Base-by-base conservation (phyloP, 2,113 vertebrate genomes). In the Charina bottae region DNA sequence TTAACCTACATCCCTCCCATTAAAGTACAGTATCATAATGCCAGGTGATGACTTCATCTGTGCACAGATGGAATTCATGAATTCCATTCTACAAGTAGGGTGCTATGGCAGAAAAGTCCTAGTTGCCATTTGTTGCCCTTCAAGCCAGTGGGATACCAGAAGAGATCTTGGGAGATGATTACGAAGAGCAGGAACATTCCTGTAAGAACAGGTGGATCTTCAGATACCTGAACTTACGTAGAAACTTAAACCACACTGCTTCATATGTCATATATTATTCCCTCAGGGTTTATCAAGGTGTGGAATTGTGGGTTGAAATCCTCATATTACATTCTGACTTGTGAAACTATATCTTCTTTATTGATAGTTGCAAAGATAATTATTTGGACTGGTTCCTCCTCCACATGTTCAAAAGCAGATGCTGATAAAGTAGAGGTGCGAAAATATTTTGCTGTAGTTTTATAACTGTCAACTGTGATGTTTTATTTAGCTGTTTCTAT, bases 401-500 rank as follows among this genome's bases (percentile, higher is more conserved):
- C 87, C 92, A 93, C 85, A 85, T 93, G 78, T 92, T 95, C 59
- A 92, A 53, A 93, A 93, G 90, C 90, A 15, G 91, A 96, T 96
- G 93, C 88, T 91, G 95, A 95, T 95, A 93, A 93, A 94, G 92
- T 94, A 94, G 91, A 96, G 95, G 93, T 96, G 92, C 96, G 97
- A 95, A 96, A 96, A 93, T 94, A 95, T 95, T 97, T 97, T 95
- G 86, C 93, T 90, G 6, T 95, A 96, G 95, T 96, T 97, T 85
- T 98, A 97, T 95, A 94, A 58, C 95, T 97, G 97, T 96, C 96
- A 95, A 85, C 93, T 95, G 68, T 97, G 93, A 96, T 98, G 96
- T 97, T 98, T 98, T 98, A 98, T 98, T 98, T 98, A 98, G 98
- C 97, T 97, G 28, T 90, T 60, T 92, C 89, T 96, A 92, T 95